These are phyloP conservation scores for Petrolisthes cinctipes DNA, from an alignment of 2,888 invertebrate genomes.

Conservation along the genomic window DNA sequence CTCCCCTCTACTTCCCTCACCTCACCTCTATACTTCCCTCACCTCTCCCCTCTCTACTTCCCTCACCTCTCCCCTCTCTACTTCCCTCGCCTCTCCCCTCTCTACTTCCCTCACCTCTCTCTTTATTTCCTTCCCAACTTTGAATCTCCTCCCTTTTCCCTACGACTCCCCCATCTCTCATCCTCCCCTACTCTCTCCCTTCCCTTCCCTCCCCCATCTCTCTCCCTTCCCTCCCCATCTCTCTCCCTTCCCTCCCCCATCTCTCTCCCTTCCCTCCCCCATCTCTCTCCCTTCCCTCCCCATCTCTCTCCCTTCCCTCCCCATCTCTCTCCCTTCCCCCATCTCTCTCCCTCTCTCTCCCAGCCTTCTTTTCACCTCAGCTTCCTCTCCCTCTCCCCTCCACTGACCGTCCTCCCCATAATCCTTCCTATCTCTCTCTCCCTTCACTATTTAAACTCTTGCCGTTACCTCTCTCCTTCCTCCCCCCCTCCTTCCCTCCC, in stretches of 20 bases:
- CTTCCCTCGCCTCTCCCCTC: neutral
- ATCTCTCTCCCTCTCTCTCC: too few species aligned
- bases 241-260: constrained; percentile 3
- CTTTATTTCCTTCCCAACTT: neutral
- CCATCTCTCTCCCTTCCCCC: too few species aligned
- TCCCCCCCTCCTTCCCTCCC: too few species aligned
- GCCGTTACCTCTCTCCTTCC: neutral
- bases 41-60: neutral
- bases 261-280: too few species aligned
- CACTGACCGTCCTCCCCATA: neutral
- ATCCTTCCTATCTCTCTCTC: neutral
- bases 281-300: too few species aligned
- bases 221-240: too few species aligned
- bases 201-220: too few species aligned
- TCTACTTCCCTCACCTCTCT: neutral
- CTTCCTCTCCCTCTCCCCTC: neutral
- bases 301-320: too few species aligned
- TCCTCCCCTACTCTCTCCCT: too few species aligned
- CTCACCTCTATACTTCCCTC: neutral
- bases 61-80: neutral
- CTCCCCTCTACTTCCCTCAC: neutral
- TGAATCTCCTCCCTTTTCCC: neutral
- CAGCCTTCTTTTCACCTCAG: too few species aligned
- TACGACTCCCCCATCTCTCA: neutral
- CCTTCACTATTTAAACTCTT: neutral